Percentiles rank a stretch among this genome's conserved stretches.
Conservation (phyloP, 2,113 vertebrate species). For the Cyanoliseus patagonus region DNA sequence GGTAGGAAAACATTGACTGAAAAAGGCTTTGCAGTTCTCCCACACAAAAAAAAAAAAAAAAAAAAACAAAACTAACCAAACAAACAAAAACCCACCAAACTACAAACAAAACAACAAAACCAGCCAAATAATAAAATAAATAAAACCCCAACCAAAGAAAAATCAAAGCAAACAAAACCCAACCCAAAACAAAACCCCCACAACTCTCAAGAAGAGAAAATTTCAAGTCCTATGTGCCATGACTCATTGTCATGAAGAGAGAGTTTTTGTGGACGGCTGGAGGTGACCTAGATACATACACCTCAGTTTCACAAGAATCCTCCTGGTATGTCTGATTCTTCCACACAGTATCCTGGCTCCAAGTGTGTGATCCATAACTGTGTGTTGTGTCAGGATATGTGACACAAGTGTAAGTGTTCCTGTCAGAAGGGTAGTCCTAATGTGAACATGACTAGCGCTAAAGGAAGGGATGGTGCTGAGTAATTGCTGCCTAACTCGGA, state of each 20-base stretch:
- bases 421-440: background rate
- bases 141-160: background rate
- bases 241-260: background rate
- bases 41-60: background rate
- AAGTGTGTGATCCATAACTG: background rate
- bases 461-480: background rate
- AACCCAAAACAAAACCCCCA: background rate
- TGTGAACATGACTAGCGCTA: background rate
- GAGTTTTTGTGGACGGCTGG: background rate
- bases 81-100: background rate
- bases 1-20: background rate
- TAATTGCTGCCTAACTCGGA: background rate
- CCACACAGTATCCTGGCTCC: background rate
- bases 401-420: background rate
- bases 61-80: background rate
- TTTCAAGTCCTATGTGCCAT: background rate
- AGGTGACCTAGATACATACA: constrained; percentile 10
- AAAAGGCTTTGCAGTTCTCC: background rate
- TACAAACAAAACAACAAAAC: background rate
- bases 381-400: fast-evolving
- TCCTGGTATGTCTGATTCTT: background rate
- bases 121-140: background rate
- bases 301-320: background rate
- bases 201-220: background rate
- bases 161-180: background rate